Conservation (phyloP, 2,797 vertebrate genomes). For the Dryobates pubescens region DNA sequence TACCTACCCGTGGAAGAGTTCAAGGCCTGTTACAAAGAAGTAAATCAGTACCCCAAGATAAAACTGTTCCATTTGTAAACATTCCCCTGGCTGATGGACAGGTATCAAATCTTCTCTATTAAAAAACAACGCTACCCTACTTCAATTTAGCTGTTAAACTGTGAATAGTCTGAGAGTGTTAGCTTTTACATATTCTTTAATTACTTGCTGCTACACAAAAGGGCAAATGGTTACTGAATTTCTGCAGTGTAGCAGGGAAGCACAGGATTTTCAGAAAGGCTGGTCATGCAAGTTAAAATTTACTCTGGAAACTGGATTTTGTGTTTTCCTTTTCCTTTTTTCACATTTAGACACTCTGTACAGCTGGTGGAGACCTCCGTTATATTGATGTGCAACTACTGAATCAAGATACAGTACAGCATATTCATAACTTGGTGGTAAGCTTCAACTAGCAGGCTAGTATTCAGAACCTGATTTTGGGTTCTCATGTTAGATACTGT, state of each 20-base stretch:
- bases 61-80: slow-evolving; percentile 72
- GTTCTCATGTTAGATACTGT: not conserved
- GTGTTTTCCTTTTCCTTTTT: not conserved
- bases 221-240: not conserved
- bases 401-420: slow-evolving; percentile 81
- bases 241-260: not conserved
- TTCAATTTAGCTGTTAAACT: not conserved
- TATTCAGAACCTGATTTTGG: not conserved
- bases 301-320: not conserved
- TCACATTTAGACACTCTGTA: slow-evolving; percentile 76
- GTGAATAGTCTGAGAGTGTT: not conserved
- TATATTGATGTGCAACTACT: slow-evolving; percentile 81
- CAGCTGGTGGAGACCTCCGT: slow-evolving; percentile 81
- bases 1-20: not conserved
- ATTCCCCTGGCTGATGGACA: slow-evolving; percentile 85
- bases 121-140: no score
- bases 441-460: slow-evolving; percentile 2
- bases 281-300: not conserved
- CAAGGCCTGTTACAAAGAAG: slow-evolving; percentile 34
- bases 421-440: slow-evolving; percentile 85
- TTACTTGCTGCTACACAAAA: not conserved
- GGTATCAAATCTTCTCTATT: slow-evolving; percentile 61
- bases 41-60: slow-evolving; percentile 38
- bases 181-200: not conserved
- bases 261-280: not conserved